Evolutionary conservation across 2,888 invertebrate species (phyloP).

Genomic region (Trimorus sp.): DNA sequence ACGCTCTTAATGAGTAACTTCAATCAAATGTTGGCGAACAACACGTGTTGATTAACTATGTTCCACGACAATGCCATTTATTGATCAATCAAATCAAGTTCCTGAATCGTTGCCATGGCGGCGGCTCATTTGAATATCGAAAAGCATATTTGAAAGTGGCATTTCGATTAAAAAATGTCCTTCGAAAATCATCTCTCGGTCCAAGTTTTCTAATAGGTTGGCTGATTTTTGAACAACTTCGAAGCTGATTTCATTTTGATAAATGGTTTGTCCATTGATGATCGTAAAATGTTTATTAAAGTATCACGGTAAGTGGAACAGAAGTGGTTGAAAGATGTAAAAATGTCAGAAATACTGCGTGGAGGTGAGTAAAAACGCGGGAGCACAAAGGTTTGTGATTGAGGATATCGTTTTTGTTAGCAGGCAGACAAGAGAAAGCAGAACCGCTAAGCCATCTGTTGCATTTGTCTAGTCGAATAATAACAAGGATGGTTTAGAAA

Average conservation of each 20-base stretch:
- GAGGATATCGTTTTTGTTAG: conserved; percentile 20
- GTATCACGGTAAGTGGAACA: too few relatives aligned
- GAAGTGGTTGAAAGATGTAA: too few relatives aligned
- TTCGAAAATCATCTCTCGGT: too few relatives aligned
- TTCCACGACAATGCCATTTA: conserved; percentile 62
- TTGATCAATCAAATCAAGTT: conserved; percentile 68
- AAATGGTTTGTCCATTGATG: too few relatives aligned
- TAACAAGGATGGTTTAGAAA: conserved; percentile 21
- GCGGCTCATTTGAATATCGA: neutral
- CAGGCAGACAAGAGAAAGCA: conserved; percentile 27
- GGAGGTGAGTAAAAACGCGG: too few relatives aligned
- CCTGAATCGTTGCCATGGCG: conserved; percentile 20
- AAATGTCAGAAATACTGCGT: too few relatives aligned
- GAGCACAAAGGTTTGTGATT: neutral
- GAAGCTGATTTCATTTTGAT: too few relatives aligned
- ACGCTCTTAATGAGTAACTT: conserved; percentile 27
- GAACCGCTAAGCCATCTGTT: conserved; percentile 12
- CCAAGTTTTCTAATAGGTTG: too few relatives aligned
- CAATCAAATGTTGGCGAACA: conserved; percentile 30
- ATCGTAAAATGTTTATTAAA: too few relatives aligned
- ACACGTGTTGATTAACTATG: conserved; percentile 49
- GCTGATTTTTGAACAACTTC: too few relatives aligned
- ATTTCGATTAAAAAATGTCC: too few relatives aligned
- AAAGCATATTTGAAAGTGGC: too few relatives aligned
- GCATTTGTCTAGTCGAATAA: conserved; percentile 15